Evolutionary conservation across 2,888 invertebrate genomes (phyloP), one percentile per base, ranked within the genome.

Genomic region (Fragum whitleyi): DNA sequence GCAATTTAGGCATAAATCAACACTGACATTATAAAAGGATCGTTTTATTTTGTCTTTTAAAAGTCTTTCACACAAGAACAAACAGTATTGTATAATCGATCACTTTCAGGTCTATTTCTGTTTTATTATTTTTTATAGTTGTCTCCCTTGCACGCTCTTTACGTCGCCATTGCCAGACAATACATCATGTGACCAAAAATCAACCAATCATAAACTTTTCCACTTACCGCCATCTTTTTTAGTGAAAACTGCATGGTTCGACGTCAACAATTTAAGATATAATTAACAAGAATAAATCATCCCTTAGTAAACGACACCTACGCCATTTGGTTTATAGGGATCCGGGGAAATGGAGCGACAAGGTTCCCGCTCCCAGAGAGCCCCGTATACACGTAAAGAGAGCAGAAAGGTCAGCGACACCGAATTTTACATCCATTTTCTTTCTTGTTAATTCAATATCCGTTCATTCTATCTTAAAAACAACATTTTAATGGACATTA

Each of bases 191-290:
- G 88, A 86, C 83, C 69, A 42, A 59, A 70, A 74, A 74, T 79
- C 61, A 79, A 53, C 90, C 90, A 90, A 90, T 90, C 83, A 76
- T 29, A 81, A 62, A 32, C 21, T 26, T 70, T 61, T 68, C 69
- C 75, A 67, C 75, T 89, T 90, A 86, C 90, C 90, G 90, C 90
- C 90, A 90, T 90, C 90, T 90, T 90, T 86, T 70, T 85, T 79
- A 62, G 73, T 80, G 82, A 83, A 84, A 70, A 70, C 65, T 79
- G 76, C 85, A 85, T 85, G 85, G 77, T 79, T 23, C 39, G 69
- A 62, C 32, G 21, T 55, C n/a, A 42, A 51, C 21, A 32, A 62
- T 9, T 1, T 57, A 23, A 47, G n/a, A 47, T n/a, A 19, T 16
- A 47, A 47, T 47, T 47, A 47, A 3, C 29, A 9, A 19, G 28